phyloP scores from a whole-genome alignment of 2,888 invertebrate species.

The Dolichomitus sp. region DNA sequence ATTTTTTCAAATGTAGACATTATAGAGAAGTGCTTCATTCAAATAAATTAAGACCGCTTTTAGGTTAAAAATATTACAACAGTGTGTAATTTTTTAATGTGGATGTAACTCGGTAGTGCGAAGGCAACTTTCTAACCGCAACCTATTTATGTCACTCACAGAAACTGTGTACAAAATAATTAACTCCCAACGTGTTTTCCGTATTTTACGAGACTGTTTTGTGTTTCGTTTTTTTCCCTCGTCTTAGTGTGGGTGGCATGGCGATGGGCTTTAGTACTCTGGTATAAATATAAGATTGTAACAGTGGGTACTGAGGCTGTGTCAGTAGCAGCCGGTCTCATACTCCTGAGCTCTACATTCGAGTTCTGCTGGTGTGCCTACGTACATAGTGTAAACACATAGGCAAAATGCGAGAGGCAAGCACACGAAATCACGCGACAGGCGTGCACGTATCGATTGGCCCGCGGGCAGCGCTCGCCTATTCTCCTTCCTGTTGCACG shows the following conservation, averaged over 20 bases:
- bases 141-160: constrained; percentile 32
- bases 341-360: constrained; percentile 30
- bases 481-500: constrained; percentile 80
- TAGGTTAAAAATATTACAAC: too few species aligned
- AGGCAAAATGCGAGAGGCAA: constrained; percentile 56
- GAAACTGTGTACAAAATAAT: constrained; percentile 53
- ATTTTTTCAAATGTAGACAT: too few species aligned
- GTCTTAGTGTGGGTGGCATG: constrained; percentile 63
- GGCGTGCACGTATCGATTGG: constrained; percentile 72
- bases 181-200: constrained; percentile 39
- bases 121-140: constrained; percentile 10
- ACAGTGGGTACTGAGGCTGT: constrained; percentile 41
- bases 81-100: neutral
- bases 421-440: constrained; percentile 68
- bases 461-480: constrained; percentile 61
- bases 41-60: too few species aligned
- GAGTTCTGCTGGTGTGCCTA: neutral
- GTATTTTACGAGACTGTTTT: neutral
- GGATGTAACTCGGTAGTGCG: neutral
- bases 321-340: constrained; percentile 10
- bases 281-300: constrained; percentile 65
- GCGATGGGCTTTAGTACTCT: constrained; percentile 26
- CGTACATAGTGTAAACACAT: constrained; percentile 1
- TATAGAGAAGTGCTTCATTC: too few species aligned
- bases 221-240: neutral